These are phyloP conservation scores for Anthrax anthrax DNA, from an alignment of 2,888 invertebrate species.

Conservation along the genomic window DNA sequence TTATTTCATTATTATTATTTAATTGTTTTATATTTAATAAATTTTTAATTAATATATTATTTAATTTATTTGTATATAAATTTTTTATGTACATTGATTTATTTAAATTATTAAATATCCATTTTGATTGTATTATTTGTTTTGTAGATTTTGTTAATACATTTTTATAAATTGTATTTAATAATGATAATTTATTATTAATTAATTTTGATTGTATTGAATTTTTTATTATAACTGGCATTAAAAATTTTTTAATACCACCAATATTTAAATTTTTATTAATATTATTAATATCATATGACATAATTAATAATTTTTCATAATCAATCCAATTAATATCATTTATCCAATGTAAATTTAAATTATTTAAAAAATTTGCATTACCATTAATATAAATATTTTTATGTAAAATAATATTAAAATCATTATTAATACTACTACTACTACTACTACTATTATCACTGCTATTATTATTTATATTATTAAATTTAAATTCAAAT, in stretches of 20 bases:
- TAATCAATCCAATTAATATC: slow-evolving; percentile 21
- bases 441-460: too few species aligned
- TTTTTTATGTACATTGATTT: background rate
- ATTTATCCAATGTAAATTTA: slow-evolving; percentile 20
- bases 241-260: slow-evolving; percentile 18
- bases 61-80: background rate
- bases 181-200: background rate
- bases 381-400: slow-evolving; percentile 24
- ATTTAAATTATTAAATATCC: background rate
- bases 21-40: background rate
- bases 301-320: slow-evolving; percentile 14
- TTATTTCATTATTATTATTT: background rate
- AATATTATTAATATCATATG: background rate
- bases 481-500: slow-evolving; percentile 12
- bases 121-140: background rate
- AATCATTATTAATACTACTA: background rate
- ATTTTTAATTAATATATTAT: background rate
- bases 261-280: slow-evolving; percentile 8
- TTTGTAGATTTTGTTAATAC: background rate
- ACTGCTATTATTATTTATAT: too few species aligned
- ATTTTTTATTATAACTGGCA: slow-evolving; percentile 11
- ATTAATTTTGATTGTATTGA: background rate
- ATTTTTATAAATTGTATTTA: background rate
- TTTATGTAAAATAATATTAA: slow-evolving; percentile 21
- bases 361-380: slow-evolving; percentile 17